phyloP scores from a whole-genome alignment of 2,888 invertebrate genomes.

The Cecidostiba fungosa region DNA sequence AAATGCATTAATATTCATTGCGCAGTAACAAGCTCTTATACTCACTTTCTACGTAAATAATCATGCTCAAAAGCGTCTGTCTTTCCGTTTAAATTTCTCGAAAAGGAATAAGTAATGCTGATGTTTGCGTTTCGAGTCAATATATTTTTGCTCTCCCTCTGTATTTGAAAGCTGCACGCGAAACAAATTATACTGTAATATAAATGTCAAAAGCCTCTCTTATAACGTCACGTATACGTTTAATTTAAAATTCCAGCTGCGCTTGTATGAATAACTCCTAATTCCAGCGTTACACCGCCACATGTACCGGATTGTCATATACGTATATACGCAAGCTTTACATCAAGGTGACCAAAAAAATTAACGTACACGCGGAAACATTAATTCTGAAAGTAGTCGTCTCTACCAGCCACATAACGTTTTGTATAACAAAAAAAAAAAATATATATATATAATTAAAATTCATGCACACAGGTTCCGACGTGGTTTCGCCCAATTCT shows the following conservation, averaged over 20 bases:
- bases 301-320: background rate
- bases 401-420: background rate
- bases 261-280: background rate
- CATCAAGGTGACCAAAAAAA: background rate
- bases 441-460: slow-evolving; percentile 12
- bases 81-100: background rate
- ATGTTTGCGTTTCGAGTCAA: background rate
- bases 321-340: too few relatives aligned
- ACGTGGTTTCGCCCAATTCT: slow-evolving; percentile 95
- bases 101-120: background rate
- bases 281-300: background rate
- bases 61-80: background rate
- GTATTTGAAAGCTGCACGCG: too few relatives aligned
- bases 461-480: slow-evolving; percentile 86
- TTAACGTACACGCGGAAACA: background rate
- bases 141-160: too few relatives aligned
- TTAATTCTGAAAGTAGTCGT: background rate
- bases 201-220: background rate
- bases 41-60: background rate
- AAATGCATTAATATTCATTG: background rate
- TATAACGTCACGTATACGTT: background rate
- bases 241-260: background rate
- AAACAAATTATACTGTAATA: background rate
- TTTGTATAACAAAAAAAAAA: background rate
- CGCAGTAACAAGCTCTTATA: background rate